Evolutionary conservation across 1,140 invertebrate genomes (phyloP), one percentile per base, ranked within the genome.

Genomic region (Platyscapa corneri): DNA sequence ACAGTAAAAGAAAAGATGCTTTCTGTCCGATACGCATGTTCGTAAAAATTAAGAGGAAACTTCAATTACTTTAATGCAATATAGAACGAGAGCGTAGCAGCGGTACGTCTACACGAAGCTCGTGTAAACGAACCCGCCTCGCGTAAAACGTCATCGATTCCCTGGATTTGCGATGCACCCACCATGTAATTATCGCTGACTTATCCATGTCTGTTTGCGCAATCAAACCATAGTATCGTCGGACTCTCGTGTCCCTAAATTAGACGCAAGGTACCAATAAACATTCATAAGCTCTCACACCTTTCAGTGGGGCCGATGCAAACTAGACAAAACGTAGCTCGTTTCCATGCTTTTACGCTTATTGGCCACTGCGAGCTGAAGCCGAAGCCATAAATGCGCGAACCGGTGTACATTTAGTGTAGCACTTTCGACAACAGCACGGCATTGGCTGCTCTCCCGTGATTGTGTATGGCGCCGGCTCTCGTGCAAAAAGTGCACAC

Each of bases 311-410:
- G 74, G 30, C 39, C 34, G 82, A 75, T 49, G 78, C 60, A 70
- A 83, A 81, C 65, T 81, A 76, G 77, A 76, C 56, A 64, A 87
- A 85, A 67, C 75, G 67, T 78, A 75, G 56, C 85, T 83, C 85
- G 80, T 83, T 85, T 82, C 39, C 75, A 76, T 79, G 86, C 86
- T 87, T 87, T 87, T 79, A 87, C 86, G 84, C 83, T 87, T 87
- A 87, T 87, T 87, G 86, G 87, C 67, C 70, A 65, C 46, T 46
- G 80, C 78, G 77, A 20, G 74, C 84, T 84, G 8, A 53, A 53
- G 75, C 75, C 46, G 49, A 77, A 42, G 75, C 70, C 74, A 34
- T 42, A 70, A 65, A 79, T 49, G 42, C 60, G 53, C 32, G 42
- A 85, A 87, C 77, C 67, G 34, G 32, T 39, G 39, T 46, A 32